Conservation (phyloP, 2,888 invertebrate genomes). For the Gymnoscelis rufifasciata region DNA sequence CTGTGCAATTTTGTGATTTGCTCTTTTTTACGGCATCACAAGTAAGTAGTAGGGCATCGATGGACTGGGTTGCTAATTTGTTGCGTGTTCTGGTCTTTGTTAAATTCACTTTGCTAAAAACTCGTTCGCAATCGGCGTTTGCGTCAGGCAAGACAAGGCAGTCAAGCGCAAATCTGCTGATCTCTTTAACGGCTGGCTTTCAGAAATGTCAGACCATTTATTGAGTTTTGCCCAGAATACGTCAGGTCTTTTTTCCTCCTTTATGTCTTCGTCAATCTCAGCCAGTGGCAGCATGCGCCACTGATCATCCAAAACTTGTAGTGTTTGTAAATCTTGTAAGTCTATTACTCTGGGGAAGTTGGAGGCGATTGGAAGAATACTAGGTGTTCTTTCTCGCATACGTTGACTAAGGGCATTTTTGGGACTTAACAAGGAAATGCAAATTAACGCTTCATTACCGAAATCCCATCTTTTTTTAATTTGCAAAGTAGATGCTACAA, state of each 20-base stretch:
- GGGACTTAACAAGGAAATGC: background rate
- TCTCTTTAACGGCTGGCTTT: background rate
- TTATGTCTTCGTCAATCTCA: background rate
- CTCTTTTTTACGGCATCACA: conserved; percentile 4
- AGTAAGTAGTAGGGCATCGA: background rate
- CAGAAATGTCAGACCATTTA: background rate
- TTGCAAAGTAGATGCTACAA: background rate
- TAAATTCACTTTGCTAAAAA: background rate
- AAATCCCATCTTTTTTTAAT: background rate
- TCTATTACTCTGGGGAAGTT: background rate
- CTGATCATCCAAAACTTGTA: background rate
- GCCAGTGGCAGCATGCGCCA: background rate
- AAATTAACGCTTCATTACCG: background rate
- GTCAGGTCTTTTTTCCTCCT: background rate
- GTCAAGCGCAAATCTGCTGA: background rate
- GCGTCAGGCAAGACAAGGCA: too few relatives aligned
- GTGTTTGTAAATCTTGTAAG: background rate
- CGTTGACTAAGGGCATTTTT: background rate
- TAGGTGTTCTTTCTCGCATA: background rate
- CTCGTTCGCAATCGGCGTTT: too few relatives aligned
- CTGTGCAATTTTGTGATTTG: background rate
- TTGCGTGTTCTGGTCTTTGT: background rate
- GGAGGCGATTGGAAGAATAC: background rate
- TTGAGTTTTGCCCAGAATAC: background rate
- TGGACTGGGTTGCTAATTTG: background rate